Evolutionary conservation across 2,888 invertebrate species (phyloP).

Genomic region (Melanostoma scalare): DNA sequence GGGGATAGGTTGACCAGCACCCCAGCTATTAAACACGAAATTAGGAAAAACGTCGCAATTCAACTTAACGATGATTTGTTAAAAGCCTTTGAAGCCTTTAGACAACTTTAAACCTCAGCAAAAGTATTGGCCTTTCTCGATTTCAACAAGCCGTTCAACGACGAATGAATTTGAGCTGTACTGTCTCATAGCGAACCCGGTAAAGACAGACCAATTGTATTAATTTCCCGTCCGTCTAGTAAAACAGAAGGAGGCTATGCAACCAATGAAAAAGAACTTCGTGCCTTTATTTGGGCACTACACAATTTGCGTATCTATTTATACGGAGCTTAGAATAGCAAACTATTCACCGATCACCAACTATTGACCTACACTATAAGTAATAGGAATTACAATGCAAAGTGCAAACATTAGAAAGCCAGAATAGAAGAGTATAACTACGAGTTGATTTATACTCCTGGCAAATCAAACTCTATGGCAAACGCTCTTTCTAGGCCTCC

Average conservation of each 20-base stretch:
- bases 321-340: constrained; percentile 19
- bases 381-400: constrained; percentile 20
- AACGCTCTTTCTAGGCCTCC: no score
- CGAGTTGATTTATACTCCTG: neutral
- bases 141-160: constrained; percentile 14
- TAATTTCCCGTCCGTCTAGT: constrained; percentile 22
- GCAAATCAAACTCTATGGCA: no score
- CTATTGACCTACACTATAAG: constrained; percentile 25
- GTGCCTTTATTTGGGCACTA: constrained; percentile 18
- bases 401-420: constrained; percentile 20
- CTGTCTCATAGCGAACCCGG: constrained; percentile 17
- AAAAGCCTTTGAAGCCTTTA: constrained; percentile 9
- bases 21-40: no score
- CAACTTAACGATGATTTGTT: constrained; percentile 5
- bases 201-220: constrained; percentile 19
- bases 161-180: constrained; percentile 31
- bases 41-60: constrained; percentile 13
- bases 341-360: constrained; percentile 15
- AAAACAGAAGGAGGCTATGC: constrained; percentile 26
- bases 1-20: no score
- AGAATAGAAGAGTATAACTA: constrained; percentile 51
- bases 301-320: constrained; percentile 14
- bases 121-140: constrained; percentile 18
- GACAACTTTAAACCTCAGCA: constrained; percentile 3
- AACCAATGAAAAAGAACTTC: constrained; percentile 26